Base-by-base conservation (phyloP, 2,113 vertebrate genomes). In the Piprites chloris region DNA sequence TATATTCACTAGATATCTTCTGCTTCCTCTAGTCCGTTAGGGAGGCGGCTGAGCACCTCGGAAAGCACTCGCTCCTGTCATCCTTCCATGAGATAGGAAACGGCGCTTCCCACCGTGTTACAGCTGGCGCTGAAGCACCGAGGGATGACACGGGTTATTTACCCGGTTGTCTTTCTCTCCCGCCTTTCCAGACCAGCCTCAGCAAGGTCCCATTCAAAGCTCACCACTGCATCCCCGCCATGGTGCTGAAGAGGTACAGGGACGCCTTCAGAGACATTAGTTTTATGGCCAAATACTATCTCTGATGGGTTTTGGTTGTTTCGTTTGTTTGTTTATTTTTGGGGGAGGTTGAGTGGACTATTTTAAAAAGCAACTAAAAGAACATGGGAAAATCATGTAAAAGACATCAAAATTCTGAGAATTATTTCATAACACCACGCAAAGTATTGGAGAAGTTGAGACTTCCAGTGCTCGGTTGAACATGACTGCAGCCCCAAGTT, bases 1-100 rank as follows among this genome's bases (percentile, higher is more conserved):
- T 39, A 3, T 2, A 32, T 2, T 9, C 42, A 6, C 37, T 2
- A 17, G 16, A 3, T 1, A n/a, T n/a, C 7, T 59, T 19, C 52
- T 44, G 58, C 63, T 41, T 14, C 56, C 30, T 24, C 24, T 39
- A 41, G 33, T 9, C 63, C 12, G 1, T 8, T 1, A 7, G 11
- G 32, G 63, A 7, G 47, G 59, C 13, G 32, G 76, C 52, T 11
- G 67, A 53, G 39, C 16, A 22, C 12, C 42, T 14, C 21, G 15
- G 37, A 41, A 47, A 41, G 44, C 44, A 2, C 9, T 28, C 9
- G 2, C 28, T 49, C 77, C 6, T 5, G 16, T 30, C 12, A n/a
- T 28, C 16, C 65, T 42, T 14, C 83, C 87, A 2, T 7, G 2
- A 23, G 56, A 8, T 1, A 5, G 86, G 52, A 35, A 53, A 11